A percentile compares a stretch with the other conserved stretches of the same genome.
Evolutionary conservation across 2,797 vertebrate genomes (phyloP).

Genomic region (Spatula clypeata): DNA sequence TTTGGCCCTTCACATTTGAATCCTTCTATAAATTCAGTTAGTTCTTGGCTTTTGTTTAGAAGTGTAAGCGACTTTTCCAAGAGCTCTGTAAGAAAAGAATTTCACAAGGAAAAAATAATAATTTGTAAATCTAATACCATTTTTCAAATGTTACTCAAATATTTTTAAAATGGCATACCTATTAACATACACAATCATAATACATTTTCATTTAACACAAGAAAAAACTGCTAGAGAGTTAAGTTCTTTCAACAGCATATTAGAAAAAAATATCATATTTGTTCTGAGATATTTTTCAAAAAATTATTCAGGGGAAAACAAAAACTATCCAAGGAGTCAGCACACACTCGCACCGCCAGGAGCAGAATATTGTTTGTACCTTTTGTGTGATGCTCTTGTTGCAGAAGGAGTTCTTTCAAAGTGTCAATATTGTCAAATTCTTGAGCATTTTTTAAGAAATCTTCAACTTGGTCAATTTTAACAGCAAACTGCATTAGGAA

Average conservation of each 20-base stretch:
- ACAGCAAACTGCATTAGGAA: conserved; percentile 87
- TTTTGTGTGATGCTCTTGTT: conserved; percentile 86
- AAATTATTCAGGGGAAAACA: accelerated
- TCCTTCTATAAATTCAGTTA: conserved; percentile 88
- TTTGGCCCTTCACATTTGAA: conserved; percentile 88
- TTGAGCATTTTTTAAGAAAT: conserved; percentile 82
- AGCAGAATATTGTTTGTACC: conserved; percentile 76
- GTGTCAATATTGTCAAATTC: conserved; percentile 76
- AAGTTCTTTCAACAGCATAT: neutral
- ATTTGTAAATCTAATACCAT: neutral
- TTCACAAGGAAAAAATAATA: neutral
- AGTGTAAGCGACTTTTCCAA: conserved; percentile 90
- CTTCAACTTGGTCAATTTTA: conserved; percentile 90
- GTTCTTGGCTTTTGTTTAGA: conserved; percentile 89
- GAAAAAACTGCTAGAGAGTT: neutral
- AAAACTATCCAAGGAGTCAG: neutral
- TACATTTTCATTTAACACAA: neutral
- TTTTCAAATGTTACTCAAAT: neutral
- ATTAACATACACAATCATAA: neutral
- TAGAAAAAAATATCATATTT: neutral
- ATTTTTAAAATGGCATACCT: neutral
- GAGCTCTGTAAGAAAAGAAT: conserved; percentile 84
- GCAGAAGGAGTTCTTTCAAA: conserved; percentile 82
- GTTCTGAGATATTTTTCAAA: neutral
- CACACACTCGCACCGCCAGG: neutral